These are phyloP conservation scores for Carollia perspicillata DNA, from an alignment of 2,113 vertebrate genomes.

Conservation along the genomic window DNA sequence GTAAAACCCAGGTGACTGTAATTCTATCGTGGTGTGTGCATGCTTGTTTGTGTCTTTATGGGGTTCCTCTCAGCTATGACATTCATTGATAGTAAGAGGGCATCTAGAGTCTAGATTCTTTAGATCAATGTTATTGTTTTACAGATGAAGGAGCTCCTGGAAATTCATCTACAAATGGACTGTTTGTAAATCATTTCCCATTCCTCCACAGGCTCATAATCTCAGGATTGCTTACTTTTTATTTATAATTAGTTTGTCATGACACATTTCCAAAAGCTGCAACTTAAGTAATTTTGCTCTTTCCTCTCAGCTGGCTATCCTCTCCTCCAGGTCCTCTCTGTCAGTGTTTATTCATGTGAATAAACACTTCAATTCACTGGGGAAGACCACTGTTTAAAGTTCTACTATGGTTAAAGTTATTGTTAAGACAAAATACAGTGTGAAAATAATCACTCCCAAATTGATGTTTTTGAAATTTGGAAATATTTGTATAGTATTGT, in stretches of 20 bases:
- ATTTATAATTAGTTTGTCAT: background rate
- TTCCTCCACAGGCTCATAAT: background rate
- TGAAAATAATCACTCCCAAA: conserved; percentile 50
- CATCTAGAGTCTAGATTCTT: background rate
- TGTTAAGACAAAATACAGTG: conserved; percentile 45
- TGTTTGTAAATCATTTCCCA: background rate
- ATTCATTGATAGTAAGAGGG: background rate
- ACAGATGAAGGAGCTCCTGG: background rate
- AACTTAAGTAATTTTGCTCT: conserved; percentile 27
- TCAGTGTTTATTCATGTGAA: background rate
- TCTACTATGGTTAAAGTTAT: conserved; percentile 23
- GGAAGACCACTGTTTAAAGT: conserved; percentile 35
- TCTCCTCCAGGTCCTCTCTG: background rate
- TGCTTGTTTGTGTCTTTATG: background rate
- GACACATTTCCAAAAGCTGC: background rate
- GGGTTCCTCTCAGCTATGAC: background rate
- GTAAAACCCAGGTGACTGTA: background rate
- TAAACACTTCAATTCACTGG: conserved; percentile 17
- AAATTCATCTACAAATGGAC: background rate
- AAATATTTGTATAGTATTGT: conserved; percentile 7
- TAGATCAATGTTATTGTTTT: background rate
- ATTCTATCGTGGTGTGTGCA: background rate
- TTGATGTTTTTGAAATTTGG: conserved; percentile 57
- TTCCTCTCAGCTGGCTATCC: background rate
- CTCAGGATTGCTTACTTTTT: background rate